Percentiles rank a stretch among this genome's conserved stretches.
phyloP scores from a whole-genome alignment of 2,888 invertebrate genomes.

The Aradus depressus region DNA sequence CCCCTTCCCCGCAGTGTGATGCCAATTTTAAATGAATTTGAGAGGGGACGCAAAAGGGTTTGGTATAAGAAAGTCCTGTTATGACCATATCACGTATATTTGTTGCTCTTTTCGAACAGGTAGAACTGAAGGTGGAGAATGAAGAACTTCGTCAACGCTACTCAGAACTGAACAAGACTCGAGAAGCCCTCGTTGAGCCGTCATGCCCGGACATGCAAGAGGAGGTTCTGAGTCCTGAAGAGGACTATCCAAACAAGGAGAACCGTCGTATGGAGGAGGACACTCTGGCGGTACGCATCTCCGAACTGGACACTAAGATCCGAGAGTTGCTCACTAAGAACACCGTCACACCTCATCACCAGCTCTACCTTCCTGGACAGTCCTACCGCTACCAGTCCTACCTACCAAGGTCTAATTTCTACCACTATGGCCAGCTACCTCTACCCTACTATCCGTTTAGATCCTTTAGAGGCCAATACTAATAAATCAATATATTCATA shows the following conservation, averaged over 20 bases:
- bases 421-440: no score
- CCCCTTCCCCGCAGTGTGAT: no score
- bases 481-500: no score
- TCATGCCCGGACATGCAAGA: no score
- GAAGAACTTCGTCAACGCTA: conserved; percentile 3
- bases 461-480: no score
- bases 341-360: not conserved
- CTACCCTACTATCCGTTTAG: no score
- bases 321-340: not conserved
- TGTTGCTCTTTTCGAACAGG: not conserved
- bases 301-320: conserved; percentile 6
- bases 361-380: not conserved
- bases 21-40: no score
- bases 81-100: not conserved
- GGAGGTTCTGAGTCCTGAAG: no score
- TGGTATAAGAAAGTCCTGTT: no score
- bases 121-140: conserved; percentile 7
- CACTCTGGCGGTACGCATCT: not conserved
- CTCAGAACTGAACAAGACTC: conserved; percentile 2
- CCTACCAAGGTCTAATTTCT: no score
- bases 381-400: not conserved
- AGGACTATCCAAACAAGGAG: not conserved
- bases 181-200: not conserved
- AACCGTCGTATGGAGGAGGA: not conserved
- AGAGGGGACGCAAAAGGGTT: no score